Base-by-base conservation (phyloP, 2,888 invertebrate genomes). In the Xestia xanthographa region DNA sequence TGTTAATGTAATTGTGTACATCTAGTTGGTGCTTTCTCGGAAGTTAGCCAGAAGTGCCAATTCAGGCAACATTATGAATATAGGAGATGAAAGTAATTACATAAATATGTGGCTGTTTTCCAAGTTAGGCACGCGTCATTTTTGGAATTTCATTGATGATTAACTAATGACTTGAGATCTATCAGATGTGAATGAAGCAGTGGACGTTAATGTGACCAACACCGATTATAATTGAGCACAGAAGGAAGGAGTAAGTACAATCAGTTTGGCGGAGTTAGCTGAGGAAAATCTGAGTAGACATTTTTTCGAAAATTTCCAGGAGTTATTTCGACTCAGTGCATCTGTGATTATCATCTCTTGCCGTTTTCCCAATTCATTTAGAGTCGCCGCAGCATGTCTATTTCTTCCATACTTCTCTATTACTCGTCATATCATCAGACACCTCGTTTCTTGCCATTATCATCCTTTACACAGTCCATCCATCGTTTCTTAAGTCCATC, bases 41-140 rank as follows among this genome's bases (percentile, higher is more conserved):
- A 66, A 79, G 69, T 60, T 14, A 62, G 38, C 53, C 8, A 12
- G 3, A 5, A 34, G 41, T 67, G 63, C 34, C 67, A 83, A 73
- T 71, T 63, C 58, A 53, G 17, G 45, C 34, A 65, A 53, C 41
- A 62, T n/a, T 62, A 43, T 67, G 58, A 62, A 75, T 34, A 53
- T 26, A 56, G 17, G 41, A 45, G 60, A 34, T 34, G 29, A 48
- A 53, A 43, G 56, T 79, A 58, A 62, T 70, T 9, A 48, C 14
- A 53, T 68, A 41, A 83, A 79, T 73, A 79, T 71, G 70, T 84
- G 80, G 84, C 74, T 43, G 12, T 26, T 43, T 8, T 75, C 74
- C 74, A 84, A 84, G 29, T 14, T 58, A 17, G 38, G 48, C 45
- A 38, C 63, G 17, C 48, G 68, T 62, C 29, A 43, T 65, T 65